Conservation (phyloP, 2,797 vertebrate genomes). For the Apogon hyalosoma region DNA sequence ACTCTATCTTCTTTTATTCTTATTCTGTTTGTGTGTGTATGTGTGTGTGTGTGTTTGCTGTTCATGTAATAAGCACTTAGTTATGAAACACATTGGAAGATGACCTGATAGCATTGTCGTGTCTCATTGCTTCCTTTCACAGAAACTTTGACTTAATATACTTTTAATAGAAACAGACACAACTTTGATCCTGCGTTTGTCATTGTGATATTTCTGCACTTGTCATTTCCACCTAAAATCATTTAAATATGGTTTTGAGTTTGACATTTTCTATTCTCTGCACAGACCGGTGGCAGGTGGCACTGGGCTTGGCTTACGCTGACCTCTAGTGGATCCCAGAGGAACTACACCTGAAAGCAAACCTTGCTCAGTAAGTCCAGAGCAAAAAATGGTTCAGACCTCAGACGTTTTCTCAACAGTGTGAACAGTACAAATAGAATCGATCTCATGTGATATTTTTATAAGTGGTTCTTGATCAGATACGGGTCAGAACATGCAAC, state of each 20-base stretch:
- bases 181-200: no score
- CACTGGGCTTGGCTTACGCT: slow-evolving; percentile 41
- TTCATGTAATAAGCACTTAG: slow-evolving; percentile 22
- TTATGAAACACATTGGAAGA: slow-evolving; percentile 25
- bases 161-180: no score
- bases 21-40: slow-evolving; percentile 3
- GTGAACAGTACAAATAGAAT: no score
- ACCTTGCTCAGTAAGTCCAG: no score
- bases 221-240: neutral
- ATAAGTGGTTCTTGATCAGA: no score
- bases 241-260: neutral
- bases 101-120: neutral
- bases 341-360: slow-evolving; percentile 15
- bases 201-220: no score
- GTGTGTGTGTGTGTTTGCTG: neutral
- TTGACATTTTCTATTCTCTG: neutral
- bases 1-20: slow-evolving; percentile 45
- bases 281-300: neutral
- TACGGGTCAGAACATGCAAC: no score
- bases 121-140: neutral
- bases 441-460: no score
- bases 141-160: neutral
- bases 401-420: no score
- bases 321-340: slow-evolving; percentile 48
- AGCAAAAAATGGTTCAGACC: no score